Base-by-base conservation (phyloP, 2,113 vertebrate species). In the Donacobius atricapilla region DNA sequence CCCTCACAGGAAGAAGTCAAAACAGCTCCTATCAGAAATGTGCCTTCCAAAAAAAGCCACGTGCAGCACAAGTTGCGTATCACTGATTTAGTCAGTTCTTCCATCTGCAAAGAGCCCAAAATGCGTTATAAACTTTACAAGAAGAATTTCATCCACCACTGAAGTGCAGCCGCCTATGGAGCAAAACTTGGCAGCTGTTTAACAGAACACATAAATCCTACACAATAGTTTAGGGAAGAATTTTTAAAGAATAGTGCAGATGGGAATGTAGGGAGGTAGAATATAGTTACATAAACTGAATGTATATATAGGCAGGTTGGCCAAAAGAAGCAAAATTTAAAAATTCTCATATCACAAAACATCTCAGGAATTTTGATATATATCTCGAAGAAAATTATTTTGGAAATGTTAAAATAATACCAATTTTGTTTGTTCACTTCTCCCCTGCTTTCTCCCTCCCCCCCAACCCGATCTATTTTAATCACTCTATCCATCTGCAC, bases 41-140 rank as follows among this genome's bases (percentile, higher is more conserved):
- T 63, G 87, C 69, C 73, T 97, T 96, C 95, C 91, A 96, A 97
- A 97, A 97, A 94, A 96, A 94, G 81, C 94, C 94, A 96, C 94
- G 89, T 95, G 95, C 91, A 87, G 65, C 88, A 90, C 88, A 95
- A 96, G 71, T 92, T 94, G 92, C n/a, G 24, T 94, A 90, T 82
- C 92, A 91, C 78, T 86, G 94, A 94, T 97, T 96, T 94, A 96
- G 94, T 95, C 93, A 96, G 87, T 95, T 93, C 93, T 96, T 97
- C 96, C 88, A 96, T 95, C 93, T 94, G 95, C 89, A 97, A 91
- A 90, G 83, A 96, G 54, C 88, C 89, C 66, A 87, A 94, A 95
- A 94, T 94, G 73, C 94, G 94, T 95, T 95, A 90, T 77, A 92
- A 96, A 95, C 84, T 97, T 96, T 96, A 95, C 58, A 96, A 86